phyloP scores from a whole-genome alignment of 2,113 vertebrate genomes.

The Phocoena sinus region DNA sequence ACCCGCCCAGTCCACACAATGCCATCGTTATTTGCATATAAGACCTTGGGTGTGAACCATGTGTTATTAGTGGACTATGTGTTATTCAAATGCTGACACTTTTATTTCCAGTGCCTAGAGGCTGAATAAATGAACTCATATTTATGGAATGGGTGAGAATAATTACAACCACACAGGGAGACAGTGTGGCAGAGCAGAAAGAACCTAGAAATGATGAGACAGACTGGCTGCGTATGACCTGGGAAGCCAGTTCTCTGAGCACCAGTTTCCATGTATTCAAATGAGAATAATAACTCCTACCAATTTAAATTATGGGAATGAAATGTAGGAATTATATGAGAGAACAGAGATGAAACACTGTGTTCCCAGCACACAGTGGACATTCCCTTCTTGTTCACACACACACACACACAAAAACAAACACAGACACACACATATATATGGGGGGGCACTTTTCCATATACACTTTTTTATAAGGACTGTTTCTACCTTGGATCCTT shows the following conservation, averaged over 20 bases:
- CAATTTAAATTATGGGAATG: background rate
- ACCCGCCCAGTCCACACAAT: background rate
- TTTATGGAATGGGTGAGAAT: background rate
- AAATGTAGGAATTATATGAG: background rate
- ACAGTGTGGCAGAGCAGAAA: background rate
- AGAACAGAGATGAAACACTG: background rate
- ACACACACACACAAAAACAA: background rate
- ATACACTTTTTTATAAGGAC: background rate
- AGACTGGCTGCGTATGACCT: background rate
- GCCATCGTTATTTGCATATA: background rate
- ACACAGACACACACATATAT: rapidly evolving
- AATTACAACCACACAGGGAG: background rate
- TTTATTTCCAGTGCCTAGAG: background rate
- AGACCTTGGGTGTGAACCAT: background rate
- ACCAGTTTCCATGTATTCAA: background rate
- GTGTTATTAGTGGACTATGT: background rate
- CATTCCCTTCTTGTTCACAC: background rate
- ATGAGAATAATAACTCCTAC: background rate
- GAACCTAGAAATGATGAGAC: background rate
- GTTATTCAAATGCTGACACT: background rate
- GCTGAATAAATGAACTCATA: background rate
- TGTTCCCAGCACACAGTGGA: background rate
- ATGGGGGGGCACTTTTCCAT: background rate
- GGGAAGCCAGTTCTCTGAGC: background rate
- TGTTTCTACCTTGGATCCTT: background rate